Base-by-base conservation (phyloP, 2,797 vertebrate genomes). In the Bradypodion pumilum region DNA sequence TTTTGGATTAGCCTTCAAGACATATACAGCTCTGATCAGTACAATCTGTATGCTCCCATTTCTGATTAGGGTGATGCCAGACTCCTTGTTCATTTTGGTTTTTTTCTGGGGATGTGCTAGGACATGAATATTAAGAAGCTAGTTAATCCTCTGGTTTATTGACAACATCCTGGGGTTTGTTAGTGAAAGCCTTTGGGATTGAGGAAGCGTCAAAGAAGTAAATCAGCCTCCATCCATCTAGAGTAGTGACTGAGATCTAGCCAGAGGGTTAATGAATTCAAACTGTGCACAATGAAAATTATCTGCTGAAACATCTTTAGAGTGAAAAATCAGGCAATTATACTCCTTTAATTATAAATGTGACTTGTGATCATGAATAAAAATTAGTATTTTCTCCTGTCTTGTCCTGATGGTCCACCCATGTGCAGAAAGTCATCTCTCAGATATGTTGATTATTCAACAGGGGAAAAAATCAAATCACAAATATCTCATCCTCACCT, bases 1-100 rank as follows among this genome's bases (percentile, higher is more conserved):
- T 93, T 94, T 93, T 89, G 83, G 89, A 95, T 91, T 95, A 95
- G 91, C 62, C 87, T 95, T 87, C 81, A 81, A 92, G 90, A 87
- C 90, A 88, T 73, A 90, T 86, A 87, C 94, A 91, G 90, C 82
- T 81, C 90, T 92, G 92, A 94, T 94, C 90, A 94, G 92, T 95
- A 94, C 86, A 93, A 94, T 93, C 88, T 93, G 82, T 75, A 80
- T 79, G 86, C 62, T 91, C 87, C 92, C 81, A 76, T 77, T 91
- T 88, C 84, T 91, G 87, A 90, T 92, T 80, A 89, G 86, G 75
- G 80, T 86, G 88, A 89, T 85, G 82, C 70, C 76, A 92, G 85
- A 68, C 59, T 83, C 79, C 86, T 80, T 81, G 92, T 88, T 92
- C 63, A 82, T 87, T 90, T 59, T 87, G 52, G 60, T 40, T 89